These are phyloP conservation scores for Channa argus DNA, from an alignment of 2,113 vertebrate species.

Conservation along the genomic window DNA sequence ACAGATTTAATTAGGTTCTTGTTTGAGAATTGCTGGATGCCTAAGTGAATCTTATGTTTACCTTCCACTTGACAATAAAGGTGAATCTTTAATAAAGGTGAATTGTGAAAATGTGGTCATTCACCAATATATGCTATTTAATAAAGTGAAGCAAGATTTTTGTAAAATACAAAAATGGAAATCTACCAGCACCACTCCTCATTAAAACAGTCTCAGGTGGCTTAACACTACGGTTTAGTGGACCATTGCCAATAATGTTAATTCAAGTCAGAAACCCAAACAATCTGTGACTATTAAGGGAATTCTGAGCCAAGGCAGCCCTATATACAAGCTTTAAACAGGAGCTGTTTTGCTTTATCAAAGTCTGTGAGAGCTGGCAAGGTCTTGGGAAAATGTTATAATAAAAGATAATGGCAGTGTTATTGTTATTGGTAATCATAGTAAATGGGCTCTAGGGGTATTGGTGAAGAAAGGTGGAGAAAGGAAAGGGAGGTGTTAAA, in stretches of 20 bases:
- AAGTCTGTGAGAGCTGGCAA: constrained; percentile 55
- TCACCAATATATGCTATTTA: constrained; percentile 20
- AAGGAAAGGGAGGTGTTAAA: constrained; percentile 23
- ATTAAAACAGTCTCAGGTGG: constrained; percentile 49
- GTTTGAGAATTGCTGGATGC: background rate
- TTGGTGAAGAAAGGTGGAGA: constrained; percentile 33
- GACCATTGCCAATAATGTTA: constrained; percentile 59
- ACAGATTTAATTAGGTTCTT: background rate
- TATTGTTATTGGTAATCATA: constrained; percentile 78
- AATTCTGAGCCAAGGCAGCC: constrained; percentile 32
- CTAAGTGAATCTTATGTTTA: background rate
- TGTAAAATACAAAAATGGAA: constrained; percentile 40
- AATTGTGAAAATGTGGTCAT: constrained; percentile 26
- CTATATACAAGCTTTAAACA: constrained; percentile 50
- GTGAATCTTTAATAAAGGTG: constrained; percentile 4
- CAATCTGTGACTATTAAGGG: constrained; percentile 55
- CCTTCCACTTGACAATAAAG: background rate
- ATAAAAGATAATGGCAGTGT: constrained; percentile 76
- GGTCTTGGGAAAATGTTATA: constrained; percentile 62
- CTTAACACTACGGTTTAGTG: constrained; percentile 57
- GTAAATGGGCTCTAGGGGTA: constrained; percentile 66
- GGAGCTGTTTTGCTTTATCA: constrained; percentile 66
- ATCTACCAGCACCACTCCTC: constrained; percentile 29
- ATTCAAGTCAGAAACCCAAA: constrained; percentile 57
- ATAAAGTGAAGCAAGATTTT: constrained; percentile 40